phyloP scores from a whole-genome alignment of 2,797 vertebrate genomes.

The Anguilla marmorata region DNA sequence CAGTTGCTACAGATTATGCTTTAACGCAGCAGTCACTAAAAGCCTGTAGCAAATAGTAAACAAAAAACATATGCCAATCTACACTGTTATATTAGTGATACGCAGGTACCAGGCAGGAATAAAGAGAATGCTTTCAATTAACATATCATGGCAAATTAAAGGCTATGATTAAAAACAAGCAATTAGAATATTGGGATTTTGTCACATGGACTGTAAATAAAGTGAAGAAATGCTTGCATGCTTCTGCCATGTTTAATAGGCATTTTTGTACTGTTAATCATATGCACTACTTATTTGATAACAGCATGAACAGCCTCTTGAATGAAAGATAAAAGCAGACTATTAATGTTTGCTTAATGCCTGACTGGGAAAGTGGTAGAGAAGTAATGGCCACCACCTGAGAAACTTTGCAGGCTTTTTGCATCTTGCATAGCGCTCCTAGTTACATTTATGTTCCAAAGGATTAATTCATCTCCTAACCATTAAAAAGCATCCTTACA shows the following conservation, averaged over 20 bases:
- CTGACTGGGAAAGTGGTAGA: conserved; percentile 2
- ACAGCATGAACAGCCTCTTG: neutral
- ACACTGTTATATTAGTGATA: neutral
- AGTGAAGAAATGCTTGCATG: neutral
- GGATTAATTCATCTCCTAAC: neutral
- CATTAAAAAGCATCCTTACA: neutral
- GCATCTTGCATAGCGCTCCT: neutral
- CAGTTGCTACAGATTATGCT: neutral
- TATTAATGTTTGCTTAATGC: conserved; percentile 2
- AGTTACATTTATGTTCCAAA: neutral
- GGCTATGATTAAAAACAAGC: neutral
- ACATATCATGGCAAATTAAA: conserved; percentile 1
- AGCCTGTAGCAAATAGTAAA: neutral
- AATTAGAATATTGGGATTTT: neutral
- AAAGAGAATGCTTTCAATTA: neutral
- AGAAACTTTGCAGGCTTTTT: neutral
- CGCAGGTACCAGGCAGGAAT: neutral
- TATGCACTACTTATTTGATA: neutral
- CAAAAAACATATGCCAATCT: neutral
- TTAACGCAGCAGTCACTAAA: neutral
- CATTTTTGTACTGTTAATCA: neutral
- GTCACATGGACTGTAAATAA: neutral
- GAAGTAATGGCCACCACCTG: neutral
- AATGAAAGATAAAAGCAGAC: neutral
- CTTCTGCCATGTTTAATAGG: neutral